These are phyloP conservation scores for Stenchaetothrips biformis DNA, from an alignment of 2,888 invertebrate genomes.

Conservation along the genomic window DNA sequence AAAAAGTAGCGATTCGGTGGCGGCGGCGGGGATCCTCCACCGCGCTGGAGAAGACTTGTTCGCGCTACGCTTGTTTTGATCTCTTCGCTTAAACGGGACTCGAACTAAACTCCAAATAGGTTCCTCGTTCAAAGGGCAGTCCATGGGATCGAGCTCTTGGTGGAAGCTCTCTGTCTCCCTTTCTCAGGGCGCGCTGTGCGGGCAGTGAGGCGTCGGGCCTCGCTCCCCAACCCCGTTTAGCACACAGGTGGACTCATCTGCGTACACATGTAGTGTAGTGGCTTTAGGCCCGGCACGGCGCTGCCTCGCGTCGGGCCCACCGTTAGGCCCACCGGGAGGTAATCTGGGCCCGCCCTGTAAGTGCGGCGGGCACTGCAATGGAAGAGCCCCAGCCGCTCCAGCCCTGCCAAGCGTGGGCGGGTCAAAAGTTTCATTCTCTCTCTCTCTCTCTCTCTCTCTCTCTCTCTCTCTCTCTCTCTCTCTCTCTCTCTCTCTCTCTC, in stretches of 20 bases:
- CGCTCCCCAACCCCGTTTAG: too few relatives aligned
- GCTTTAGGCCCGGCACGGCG: neutral
- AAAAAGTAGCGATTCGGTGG: too few relatives aligned
- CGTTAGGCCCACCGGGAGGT: neutral
- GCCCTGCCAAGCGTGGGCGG: neutral
- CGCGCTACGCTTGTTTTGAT: too few relatives aligned
- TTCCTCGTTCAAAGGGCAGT: too few relatives aligned
- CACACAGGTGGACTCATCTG: neutral
- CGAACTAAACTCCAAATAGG: too few relatives aligned
- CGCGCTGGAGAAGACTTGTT: too few relatives aligned
- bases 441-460: neutral
- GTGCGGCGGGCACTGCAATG: neutral
- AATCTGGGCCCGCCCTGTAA: neutral
- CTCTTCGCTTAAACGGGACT: too few relatives aligned
- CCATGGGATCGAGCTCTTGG: too few relatives aligned
- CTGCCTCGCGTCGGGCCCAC: neutral
- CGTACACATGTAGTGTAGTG: neutral
- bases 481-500: neutral
- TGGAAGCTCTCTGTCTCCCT: too few relatives aligned
- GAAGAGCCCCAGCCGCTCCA: neutral
- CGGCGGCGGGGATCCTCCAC: too few relatives aligned
- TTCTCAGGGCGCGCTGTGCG: too few relatives aligned
- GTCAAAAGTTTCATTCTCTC: neutral
- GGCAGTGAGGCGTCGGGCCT: too few relatives aligned
- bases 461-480: neutral